Percentiles rank a stretch among this genome's conserved stretches.
Conservation (phyloP, 2,797 vertebrate species). For the Agapornis canus region DNA sequence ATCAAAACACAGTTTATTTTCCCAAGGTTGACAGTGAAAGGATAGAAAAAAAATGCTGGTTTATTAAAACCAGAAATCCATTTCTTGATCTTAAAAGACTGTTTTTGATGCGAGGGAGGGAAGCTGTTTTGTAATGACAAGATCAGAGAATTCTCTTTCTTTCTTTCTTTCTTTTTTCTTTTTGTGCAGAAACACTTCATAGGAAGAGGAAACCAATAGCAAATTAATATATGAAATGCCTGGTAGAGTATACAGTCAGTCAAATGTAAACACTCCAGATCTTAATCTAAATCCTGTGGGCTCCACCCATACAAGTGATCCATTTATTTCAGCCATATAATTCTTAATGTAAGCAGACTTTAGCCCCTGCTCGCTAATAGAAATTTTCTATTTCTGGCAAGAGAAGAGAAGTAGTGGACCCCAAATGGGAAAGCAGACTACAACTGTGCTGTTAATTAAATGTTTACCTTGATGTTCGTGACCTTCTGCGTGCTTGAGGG, state of each 20-base stretch:
- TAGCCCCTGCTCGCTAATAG: not conserved
- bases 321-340: not conserved
- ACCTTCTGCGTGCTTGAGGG: not conserved
- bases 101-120: not conserved
- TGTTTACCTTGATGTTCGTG: not conserved
- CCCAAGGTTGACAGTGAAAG: conserved; percentile 11
- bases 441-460: not conserved
- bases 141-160: not conserved
- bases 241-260: not conserved
- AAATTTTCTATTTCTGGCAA: not conserved
- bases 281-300: conserved; percentile 6
- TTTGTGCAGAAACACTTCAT: not conserved
- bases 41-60: not conserved
- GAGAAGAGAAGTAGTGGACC: not conserved
- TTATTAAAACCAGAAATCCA: conserved; percentile 42
- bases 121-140: not conserved
- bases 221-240: not conserved
- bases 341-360: not conserved
- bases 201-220: not conserved
- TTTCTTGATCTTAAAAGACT: conserved; percentile 30
- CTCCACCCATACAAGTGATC: not conserved
- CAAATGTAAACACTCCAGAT: not conserved
- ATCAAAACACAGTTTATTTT: conserved; percentile 56
- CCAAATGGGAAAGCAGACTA: not conserved
- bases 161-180: not conserved